These are phyloP conservation scores for Meghimatium bilineatum DNA, from an alignment of 2,888 invertebrate species.

Conservation along the genomic window DNA sequence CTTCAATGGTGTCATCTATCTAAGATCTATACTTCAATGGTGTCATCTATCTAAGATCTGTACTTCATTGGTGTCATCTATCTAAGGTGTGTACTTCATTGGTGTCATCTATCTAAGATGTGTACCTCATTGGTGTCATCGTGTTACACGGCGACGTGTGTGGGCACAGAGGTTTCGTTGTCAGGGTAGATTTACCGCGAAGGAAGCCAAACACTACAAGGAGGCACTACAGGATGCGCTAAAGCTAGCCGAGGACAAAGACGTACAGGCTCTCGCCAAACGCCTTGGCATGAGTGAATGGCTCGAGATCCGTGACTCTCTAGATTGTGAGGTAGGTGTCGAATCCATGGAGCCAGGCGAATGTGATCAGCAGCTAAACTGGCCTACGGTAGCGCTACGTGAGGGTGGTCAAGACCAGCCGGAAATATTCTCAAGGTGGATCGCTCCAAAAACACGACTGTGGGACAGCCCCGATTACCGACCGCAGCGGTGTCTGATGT, in stretches of 20 bases:
- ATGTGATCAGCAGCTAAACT: neutral
- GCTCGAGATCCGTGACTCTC: neutral
- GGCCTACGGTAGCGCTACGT: neutral
- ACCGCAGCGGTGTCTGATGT: neutral
- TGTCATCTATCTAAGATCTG: too few species aligned
- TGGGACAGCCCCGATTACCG: neutral
- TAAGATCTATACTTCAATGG: too few species aligned
- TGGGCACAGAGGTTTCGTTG: neutral
- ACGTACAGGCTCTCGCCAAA: neutral
- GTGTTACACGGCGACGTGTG: too few species aligned
- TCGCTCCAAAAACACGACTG: neutral
- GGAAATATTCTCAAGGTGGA: neutral
- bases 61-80: too few species aligned
- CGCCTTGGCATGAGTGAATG: neutral
- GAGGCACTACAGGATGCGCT: neutral
- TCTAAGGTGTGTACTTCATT: too few species aligned
- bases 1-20: too few species aligned
- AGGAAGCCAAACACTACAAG: neutral
- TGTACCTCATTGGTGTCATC: too few species aligned
- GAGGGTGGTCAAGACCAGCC: neutral
- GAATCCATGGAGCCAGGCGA: neutral
- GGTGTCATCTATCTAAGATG: too few species aligned
- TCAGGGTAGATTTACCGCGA: neutral
- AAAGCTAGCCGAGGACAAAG: neutral
- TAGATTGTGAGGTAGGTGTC: neutral